A percentile compares a stretch with the other conserved stretches of the same genome.
Evolutionary conservation across 1,140 invertebrate species (phyloP).

Genomic region (Cydia strobilella): DNA sequence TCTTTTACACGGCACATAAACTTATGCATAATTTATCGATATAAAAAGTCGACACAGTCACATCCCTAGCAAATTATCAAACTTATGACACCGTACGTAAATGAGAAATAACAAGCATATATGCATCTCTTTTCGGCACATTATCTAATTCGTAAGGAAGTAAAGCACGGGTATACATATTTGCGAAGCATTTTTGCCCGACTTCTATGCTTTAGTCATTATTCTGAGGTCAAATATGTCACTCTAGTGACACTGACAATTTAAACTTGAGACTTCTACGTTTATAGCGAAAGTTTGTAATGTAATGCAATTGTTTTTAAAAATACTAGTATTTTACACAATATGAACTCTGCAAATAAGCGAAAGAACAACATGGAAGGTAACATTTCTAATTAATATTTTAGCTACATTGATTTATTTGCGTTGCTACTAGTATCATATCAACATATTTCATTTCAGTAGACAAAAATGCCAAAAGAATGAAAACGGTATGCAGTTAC

Average conservation of each 20-base stretch:
- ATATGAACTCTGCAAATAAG: conserved; percentile 50
- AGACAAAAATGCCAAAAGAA: conserved; percentile 51
- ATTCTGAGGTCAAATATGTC: conserved; percentile 17
- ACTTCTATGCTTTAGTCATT: too few relatives aligned
- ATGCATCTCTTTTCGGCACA: too few relatives aligned
- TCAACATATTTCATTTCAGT: conserved; percentile 49
- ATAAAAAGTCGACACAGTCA: too few relatives aligned
- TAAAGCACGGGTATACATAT: too few relatives aligned
- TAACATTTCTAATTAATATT: conserved; percentile 31
- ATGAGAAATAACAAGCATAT: too few relatives aligned
- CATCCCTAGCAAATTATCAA: too few relatives aligned
- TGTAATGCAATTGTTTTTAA: background rate
- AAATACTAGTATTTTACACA: conserved; percentile 22
- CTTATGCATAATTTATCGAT: too few relatives aligned
- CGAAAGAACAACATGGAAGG: conserved; percentile 49
- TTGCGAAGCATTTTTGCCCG: too few relatives aligned
- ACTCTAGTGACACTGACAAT: background rate
- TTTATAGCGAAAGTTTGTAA: conserved; percentile 24
- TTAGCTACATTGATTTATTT: background rate
- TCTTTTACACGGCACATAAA: too few relatives aligned
- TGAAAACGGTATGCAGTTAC: conserved; percentile 83
- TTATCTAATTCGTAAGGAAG: too few relatives aligned
- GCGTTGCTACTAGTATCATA: background rate
- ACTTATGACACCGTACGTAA: too few relatives aligned
- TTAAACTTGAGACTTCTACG: background rate